Evolutionary conservation across 2,113 vertebrate genomes (phyloP).

Genomic region (Psittacara wagleri): DNA sequence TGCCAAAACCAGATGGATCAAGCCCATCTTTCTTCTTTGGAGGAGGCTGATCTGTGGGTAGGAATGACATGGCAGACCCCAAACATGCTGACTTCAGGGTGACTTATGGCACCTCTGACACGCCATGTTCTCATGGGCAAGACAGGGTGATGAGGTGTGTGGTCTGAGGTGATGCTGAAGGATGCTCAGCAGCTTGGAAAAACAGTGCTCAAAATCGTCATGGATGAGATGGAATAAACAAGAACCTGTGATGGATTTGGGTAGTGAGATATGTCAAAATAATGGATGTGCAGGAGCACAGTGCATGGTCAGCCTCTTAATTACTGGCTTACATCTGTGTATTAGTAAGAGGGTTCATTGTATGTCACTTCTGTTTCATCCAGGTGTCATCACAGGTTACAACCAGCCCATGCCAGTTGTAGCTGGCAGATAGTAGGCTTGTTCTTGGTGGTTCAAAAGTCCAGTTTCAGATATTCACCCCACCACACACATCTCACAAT

Average conservation of each 20-base stretch:
- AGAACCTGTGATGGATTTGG: background rate
- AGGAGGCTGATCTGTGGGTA: background rate
- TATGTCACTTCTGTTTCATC: background rate
- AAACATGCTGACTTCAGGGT: accelerated
- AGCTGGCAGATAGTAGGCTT: background rate
- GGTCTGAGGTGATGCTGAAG: background rate
- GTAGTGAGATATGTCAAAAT: background rate
- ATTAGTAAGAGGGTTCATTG: background rate
- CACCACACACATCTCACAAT: too few species aligned
- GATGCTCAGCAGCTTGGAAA: background rate
- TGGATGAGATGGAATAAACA: background rate
- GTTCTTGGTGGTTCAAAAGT: background rate
- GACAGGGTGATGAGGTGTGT: too few species aligned
- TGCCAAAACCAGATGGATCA: background rate
- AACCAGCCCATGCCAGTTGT: background rate
- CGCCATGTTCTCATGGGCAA: background rate
- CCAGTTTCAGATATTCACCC: background rate
- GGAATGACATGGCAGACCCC: background rate
- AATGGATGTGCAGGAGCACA: background rate
- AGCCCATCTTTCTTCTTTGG: background rate
- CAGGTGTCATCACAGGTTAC: background rate
- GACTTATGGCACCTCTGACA: background rate
- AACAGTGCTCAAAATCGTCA: too few species aligned
- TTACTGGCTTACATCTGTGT: background rate
- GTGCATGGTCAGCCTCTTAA: background rate